Conservation (phyloP, 2,888 invertebrate genomes). For the Achlya flavicornis region DNA sequence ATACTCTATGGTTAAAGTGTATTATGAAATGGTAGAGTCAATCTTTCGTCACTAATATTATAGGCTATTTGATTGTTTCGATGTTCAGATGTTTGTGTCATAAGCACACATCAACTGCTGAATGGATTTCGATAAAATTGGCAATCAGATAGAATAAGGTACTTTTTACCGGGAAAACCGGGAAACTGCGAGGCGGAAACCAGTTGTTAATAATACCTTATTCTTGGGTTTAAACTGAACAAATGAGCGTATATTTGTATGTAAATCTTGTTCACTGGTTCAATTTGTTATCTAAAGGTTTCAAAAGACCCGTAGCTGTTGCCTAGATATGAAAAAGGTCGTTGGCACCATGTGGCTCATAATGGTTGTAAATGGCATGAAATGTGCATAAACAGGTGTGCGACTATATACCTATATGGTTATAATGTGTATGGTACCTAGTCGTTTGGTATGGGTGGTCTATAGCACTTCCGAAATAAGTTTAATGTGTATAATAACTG, state of each 20-base stretch:
- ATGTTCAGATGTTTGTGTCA: no score
- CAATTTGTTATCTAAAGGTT: background rate
- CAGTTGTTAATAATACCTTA: no score
- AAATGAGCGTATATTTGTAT: background rate
- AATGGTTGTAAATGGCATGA: conserved; percentile 4
- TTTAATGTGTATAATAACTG: background rate
- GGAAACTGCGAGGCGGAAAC: no score
- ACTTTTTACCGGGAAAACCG: no score
- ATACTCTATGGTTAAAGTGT: no score
- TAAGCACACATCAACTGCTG: no score
- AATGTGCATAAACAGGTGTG: conserved; percentile 3
- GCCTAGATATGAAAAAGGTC: background rate
- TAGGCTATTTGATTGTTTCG: no score
- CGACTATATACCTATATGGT: background rate
- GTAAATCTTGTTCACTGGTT: background rate
- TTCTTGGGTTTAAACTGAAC: no score
- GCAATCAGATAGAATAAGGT: no score
- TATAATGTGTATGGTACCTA: background rate
- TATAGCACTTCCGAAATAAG: conserved; percentile 1
- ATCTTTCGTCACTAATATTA: no score
- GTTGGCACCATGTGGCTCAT: background rate
- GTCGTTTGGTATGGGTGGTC: background rate
- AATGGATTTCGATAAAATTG: no score
- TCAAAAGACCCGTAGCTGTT: background rate
- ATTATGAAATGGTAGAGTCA: no score